Percentiles rank a stretch among this genome's conserved stretches.
Evolutionary conservation across 2,113 vertebrate genomes (phyloP).

Genomic region (cat (Felis catus)): DNA sequence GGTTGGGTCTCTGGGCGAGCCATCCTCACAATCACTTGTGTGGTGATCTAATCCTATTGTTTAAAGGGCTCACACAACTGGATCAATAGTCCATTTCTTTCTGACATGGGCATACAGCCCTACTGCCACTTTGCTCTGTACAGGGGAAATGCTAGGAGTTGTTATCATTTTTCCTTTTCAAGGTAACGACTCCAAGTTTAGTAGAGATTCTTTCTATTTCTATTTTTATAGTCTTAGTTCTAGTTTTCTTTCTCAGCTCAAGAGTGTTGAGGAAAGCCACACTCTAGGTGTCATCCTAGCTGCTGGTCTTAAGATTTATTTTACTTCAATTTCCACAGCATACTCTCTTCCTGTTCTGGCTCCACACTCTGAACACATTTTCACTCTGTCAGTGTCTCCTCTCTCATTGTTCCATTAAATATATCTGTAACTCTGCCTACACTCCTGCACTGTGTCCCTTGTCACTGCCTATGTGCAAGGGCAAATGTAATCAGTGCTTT

Average conservation of each 20-base stretch:
- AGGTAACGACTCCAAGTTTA: conserved; percentile 47
- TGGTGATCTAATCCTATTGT: conserved; percentile 60
- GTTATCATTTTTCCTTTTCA: conserved; percentile 59
- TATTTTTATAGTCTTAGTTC: conserved; percentile 51
- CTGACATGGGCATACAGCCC: conserved; percentile 30
- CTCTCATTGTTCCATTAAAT: conserved; percentile 23
- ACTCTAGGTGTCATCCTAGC: conserved; percentile 5
- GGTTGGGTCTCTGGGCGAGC: not conserved
- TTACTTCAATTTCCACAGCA: not conserved
- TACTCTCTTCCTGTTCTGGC: not conserved
- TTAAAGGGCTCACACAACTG: conserved; percentile 46
- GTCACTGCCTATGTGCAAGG: not conserved
- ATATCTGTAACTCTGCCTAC: not conserved
- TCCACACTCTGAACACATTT: not conserved
- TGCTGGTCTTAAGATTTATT: conserved; percentile 37
- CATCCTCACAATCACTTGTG: conserved; percentile 4
- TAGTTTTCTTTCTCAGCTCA: conserved; percentile 32
- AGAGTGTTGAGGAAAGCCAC: conserved; percentile 31
- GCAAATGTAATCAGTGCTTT: not conserved
- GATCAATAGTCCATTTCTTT: conserved; percentile 74
- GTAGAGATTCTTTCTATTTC: conserved; percentile 57
- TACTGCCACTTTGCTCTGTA: conserved; percentile 28
- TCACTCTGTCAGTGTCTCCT: not conserved
- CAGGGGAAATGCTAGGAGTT: conserved; percentile 56
- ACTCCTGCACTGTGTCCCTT: fast-evolving